These are phyloP conservation scores for Notolepis coatsorum DNA, from an alignment of 2,797 vertebrate species.

Conservation along the genomic window DNA sequence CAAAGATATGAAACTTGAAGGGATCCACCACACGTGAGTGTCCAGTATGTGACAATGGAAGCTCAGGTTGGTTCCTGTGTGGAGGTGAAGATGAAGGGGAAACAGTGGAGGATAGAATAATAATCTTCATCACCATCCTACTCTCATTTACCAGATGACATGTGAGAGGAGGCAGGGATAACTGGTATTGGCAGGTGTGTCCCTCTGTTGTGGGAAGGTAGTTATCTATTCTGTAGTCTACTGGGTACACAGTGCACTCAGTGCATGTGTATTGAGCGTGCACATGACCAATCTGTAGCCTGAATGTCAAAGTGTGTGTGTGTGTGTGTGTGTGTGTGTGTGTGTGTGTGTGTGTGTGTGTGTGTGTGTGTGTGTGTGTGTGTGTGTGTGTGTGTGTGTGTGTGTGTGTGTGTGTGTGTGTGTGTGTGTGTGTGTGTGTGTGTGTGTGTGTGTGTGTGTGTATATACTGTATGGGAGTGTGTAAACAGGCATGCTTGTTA, in stretches of 20 bases:
- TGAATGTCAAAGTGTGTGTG: background rate
- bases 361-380: background rate
- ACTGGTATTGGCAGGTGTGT: background rate
- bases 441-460: background rate
- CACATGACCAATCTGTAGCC: too few species aligned
- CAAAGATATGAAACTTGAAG: background rate
- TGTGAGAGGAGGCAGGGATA: constrained; percentile 19
- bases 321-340: constrained; percentile 21
- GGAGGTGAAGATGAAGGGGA: background rate
- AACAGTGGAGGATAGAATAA: background rate
- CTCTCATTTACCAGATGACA: too few species aligned
- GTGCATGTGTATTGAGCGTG: constrained; percentile 32
- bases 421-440: constrained; percentile 25
- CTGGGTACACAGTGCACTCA: too few species aligned
- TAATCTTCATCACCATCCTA: too few species aligned
- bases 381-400: background rate
- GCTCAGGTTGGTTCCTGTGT: background rate
- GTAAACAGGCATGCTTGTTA: constrained; percentile 36
- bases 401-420: constrained; percentile 23
- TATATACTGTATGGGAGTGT: constrained; percentile 21
- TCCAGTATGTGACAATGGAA: background rate
- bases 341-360: constrained; percentile 27
- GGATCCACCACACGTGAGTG: background rate
- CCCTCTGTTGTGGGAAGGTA: too few species aligned
- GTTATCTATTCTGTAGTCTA: too few species aligned